Conservation (phyloP, 2,888 invertebrate genomes). For the Mythimna pallens region DNA sequence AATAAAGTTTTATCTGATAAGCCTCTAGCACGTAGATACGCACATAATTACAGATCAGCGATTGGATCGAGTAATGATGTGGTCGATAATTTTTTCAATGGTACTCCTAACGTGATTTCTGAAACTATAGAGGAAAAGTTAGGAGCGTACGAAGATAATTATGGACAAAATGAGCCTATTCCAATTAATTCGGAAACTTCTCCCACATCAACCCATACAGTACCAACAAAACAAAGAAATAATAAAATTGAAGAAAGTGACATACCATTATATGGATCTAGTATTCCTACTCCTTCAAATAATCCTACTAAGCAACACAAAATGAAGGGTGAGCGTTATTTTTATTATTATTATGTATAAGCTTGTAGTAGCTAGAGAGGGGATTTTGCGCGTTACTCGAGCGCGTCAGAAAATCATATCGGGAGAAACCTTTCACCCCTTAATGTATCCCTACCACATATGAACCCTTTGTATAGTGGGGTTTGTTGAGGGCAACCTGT, state of each 20-base stretch:
- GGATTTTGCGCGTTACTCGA: too few species aligned
- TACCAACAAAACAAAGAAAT: background rate
- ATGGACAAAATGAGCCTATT: background rate
- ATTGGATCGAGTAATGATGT: background rate
- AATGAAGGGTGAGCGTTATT: conserved; percentile 26
- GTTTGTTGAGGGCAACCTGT: too few species aligned
- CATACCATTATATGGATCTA: background rate
- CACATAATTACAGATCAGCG: background rate
- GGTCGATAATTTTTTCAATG: conserved; percentile 5
- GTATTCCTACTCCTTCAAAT: background rate
- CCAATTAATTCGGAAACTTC: background rate
- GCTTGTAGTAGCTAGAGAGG: too few species aligned
- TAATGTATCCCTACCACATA: too few species aligned
- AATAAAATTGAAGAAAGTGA: conserved; percentile 1
- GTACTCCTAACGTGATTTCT: background rate
- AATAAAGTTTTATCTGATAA: background rate
- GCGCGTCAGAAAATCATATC: too few species aligned
- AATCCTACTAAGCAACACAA: background rate
- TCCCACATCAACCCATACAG: background rate
- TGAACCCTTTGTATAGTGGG: too few species aligned
- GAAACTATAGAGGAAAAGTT: background rate
- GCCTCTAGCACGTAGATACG: background rate
- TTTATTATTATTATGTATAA: too few species aligned
- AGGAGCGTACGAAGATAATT: background rate
- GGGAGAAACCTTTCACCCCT: too few species aligned